Percentiles rank a stretch among this genome's conserved stretches.
These are phyloP conservation scores for Ameiurus melas DNA, from an alignment of 2,113 vertebrate species.

Conservation along the genomic window DNA sequence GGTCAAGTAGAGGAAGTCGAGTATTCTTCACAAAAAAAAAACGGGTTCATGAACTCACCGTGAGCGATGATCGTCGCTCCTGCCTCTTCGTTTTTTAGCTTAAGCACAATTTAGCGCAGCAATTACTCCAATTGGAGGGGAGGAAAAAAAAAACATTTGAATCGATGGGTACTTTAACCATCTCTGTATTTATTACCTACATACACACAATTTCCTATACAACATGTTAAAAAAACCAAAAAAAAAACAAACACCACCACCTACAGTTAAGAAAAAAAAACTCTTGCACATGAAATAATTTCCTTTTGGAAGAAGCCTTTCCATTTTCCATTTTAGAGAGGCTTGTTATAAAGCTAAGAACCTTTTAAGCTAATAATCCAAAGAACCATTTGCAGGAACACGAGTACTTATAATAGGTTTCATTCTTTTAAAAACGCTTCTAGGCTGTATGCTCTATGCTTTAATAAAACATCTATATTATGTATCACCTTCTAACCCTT, in stretches of 20 bases:
- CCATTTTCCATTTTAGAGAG: too few relatives aligned
- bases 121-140: neutral
- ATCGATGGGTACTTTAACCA: neutral
- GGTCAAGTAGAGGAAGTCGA: neutral
- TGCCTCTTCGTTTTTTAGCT: neutral
- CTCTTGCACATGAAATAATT: too few relatives aligned
- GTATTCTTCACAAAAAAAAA: slow-evolving; percentile 11
- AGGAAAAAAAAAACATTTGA: neutral
- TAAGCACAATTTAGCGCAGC: neutral
- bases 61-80: neutral
- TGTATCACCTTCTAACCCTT: neutral
- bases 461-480: neutral
- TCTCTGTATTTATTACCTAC: neutral
- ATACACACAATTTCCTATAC: neutral
- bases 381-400: neutral
- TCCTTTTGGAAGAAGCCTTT: neutral
- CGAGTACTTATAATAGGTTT: neutral
- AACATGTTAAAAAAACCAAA: neutral
- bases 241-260: too few relatives aligned
- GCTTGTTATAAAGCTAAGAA: neutral
- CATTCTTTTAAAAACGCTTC: neutral
- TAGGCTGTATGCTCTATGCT: neutral
- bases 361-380: neutral
- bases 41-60: slow-evolving; percentile 20
- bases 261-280: neutral